These are phyloP conservation scores for Sebastes diaconus DNA, from an alignment of 2,797 vertebrate genomes.

Conservation along the genomic window DNA sequence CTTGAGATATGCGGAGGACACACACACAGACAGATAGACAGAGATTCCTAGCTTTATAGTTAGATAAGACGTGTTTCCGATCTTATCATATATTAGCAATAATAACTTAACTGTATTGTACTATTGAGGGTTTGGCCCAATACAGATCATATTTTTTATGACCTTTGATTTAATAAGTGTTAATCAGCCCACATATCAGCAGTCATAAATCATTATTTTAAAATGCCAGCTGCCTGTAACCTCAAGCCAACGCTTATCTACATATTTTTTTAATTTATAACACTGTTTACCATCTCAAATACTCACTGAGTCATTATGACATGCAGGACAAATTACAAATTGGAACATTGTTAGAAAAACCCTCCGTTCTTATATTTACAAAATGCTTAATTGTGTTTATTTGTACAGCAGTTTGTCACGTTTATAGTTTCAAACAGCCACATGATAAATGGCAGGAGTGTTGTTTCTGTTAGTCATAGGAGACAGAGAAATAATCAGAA, in stretches of 20 bases:
- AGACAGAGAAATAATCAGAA: background rate
- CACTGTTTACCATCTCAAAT: background rate
- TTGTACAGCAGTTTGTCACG: background rate
- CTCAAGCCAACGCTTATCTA: background rate
- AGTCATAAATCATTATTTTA: conserved; percentile 11
- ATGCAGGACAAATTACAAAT: background rate
- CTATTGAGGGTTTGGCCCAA: background rate
- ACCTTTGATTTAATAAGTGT: background rate
- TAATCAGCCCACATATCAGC: background rate
- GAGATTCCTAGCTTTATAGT: no score
- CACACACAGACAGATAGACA: no score
- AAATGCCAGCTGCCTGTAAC: background rate
- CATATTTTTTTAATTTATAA: background rate
- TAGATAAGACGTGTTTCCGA: background rate
- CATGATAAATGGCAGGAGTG: background rate
- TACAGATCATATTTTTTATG: background rate
- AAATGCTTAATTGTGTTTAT: background rate
- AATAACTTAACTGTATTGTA: background rate
- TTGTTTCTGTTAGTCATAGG: background rate
- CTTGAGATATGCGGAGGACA: no score
- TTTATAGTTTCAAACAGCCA: background rate
- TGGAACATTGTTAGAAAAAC: background rate
- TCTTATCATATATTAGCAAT: background rate
- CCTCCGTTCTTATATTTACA: background rate
- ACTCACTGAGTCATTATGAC: background rate